Conservation (phyloP, 2,113 vertebrate genomes). For the Blennius ocellaris region DNA sequence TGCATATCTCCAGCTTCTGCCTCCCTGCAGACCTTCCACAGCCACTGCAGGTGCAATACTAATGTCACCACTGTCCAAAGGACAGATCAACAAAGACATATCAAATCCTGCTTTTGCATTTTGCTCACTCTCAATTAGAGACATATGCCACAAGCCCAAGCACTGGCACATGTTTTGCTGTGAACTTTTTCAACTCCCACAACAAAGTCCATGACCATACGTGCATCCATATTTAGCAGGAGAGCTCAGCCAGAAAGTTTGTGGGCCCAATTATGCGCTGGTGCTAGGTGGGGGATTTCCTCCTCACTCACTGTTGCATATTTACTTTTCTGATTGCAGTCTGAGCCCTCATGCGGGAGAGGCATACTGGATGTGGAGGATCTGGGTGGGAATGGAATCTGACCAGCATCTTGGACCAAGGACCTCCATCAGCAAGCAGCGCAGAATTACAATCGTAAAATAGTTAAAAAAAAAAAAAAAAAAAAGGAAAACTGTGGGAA, state of each 20-base stretch:
- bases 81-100: conserved; percentile 53
- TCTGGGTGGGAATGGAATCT: not conserved
- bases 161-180: conserved; percentile 32
- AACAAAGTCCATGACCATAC: conserved; percentile 32
- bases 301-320: conserved; percentile 30
- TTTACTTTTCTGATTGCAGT: conserved; percentile 37
- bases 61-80: conserved; percentile 49
- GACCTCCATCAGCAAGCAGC: not conserved
- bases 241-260: conserved; percentile 40
- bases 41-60: conserved; percentile 54
- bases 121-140: conserved; percentile 45
- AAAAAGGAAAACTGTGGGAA: too few species aligned
- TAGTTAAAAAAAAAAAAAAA: too few species aligned
- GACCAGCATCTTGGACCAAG: not conserved
- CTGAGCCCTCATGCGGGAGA: conserved; percentile 7
- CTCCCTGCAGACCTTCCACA: conserved; percentile 32
- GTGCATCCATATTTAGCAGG: conserved; percentile 60
- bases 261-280: conserved; percentile 44
- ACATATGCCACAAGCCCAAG: conserved; percentile 54
- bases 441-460: not conserved
- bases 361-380: not conserved
- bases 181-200: conserved; percentile 43
- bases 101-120: conserved; percentile 52
- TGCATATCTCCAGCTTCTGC: conserved; percentile 36
- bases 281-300: conserved; percentile 25